Evolutionary conservation across 2,113 vertebrate genomes (phyloP), one percentile per base, ranked within the genome.

Genomic region (Phylloscopus whistleri): DNA sequence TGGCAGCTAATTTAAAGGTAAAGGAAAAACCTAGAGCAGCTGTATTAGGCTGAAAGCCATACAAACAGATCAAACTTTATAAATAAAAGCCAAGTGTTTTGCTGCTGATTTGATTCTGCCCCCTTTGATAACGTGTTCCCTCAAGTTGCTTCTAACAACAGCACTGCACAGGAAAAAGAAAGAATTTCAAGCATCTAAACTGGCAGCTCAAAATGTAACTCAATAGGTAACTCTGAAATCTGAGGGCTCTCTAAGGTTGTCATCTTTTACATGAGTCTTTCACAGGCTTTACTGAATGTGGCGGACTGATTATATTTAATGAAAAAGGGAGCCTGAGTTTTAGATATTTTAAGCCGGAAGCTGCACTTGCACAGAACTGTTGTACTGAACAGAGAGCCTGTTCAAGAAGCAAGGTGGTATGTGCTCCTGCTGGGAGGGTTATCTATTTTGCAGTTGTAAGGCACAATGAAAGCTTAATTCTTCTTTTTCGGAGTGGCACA

Each of bases 111-210:
- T 83, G 87, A 80, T 33, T 76, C 74, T 51, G 7, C 3, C 4
- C 6, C 14, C 23, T 88, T 62, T 74, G 35, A 48, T 27, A 84
- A 77, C 23, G 8, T 37, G 17, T 24, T 90, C 30, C 80, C n/a
- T 63, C 33, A 28, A 64, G 44, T 22, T 75, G 59, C 44, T 84
- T 59, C 60, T 67, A 72, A 60, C n/a, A 78, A 27, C 20, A 89
- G 11, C 56, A 62, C 28, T 68, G 13, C 70, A 74, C 1, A 75
- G n/a, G 35, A 69, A 51, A 67, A 68, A 35, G 9, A 62, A 83
- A 37, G 43, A 66, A 95, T 90, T 33, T 75, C 48, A 88, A 95
- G 69, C 22, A 89, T 67, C 33, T 66, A 9, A 91, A 78, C 39
- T 35, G 49, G n/a, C 41, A 70, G 55, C 30, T 92, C 62, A 62